Evolutionary conservation across 2,888 invertebrate genomes (phyloP).

Genomic region (Rhogogaster chlorosoma): DNA sequence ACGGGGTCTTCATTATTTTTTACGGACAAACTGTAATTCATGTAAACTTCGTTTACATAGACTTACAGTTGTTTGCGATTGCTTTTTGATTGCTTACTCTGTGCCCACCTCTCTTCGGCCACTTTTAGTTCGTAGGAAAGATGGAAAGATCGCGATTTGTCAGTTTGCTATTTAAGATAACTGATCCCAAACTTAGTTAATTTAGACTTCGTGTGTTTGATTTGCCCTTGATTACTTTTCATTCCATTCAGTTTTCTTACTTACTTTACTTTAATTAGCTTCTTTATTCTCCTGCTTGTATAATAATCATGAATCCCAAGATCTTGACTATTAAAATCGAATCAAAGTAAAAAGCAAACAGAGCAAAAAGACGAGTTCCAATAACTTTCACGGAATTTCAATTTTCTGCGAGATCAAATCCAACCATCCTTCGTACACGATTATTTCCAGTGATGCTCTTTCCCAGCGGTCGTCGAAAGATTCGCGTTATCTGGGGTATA

Average conservation of each 20-base stretch:
- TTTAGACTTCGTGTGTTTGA: not conserved
- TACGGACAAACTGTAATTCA: not conserved
- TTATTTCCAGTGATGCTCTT: not conserved
- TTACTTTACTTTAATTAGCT: not conserved
- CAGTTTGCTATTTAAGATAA: not conserved
- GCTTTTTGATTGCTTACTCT: slow-evolving; percentile 19
- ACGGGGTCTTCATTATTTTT: not conserved
- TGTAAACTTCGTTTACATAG: slow-evolving; percentile 22
- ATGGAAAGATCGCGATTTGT: not conserved
- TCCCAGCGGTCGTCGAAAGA: not conserved
- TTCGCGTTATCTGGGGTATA: not conserved
- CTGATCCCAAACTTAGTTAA: not conserved
- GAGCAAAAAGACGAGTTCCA: not conserved
- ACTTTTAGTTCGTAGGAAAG: not conserved
- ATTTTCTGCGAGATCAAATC: not conserved
- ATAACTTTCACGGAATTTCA: not conserved
- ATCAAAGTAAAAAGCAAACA: not conserved
- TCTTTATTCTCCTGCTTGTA: not conserved
- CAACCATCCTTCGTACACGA: not conserved
- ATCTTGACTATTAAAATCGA: not conserved
- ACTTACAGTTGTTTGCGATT: slow-evolving; percentile 8
- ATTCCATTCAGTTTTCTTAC: not conserved
- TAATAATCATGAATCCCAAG: not conserved
- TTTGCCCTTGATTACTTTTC: not conserved
- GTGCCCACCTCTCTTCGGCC: not conserved